Conservation (phyloP, 1,140 invertebrate genomes). For the Paralvinella palmiformis region DNA sequence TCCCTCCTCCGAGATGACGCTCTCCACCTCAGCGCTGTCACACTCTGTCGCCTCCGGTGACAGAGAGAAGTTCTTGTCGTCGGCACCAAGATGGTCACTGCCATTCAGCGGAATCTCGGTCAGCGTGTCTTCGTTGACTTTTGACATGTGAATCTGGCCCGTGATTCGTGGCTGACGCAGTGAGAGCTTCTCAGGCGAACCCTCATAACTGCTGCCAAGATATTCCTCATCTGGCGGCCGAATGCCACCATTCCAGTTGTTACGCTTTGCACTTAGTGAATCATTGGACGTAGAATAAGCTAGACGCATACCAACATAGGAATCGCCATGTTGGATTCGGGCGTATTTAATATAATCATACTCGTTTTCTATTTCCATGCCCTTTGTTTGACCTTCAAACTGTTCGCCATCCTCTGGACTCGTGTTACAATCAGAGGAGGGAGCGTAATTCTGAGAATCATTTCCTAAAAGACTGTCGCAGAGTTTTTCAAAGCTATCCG, state of each 20-base stretch:
- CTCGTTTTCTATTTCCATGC: conserved; percentile 41
- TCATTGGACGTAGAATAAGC: conserved; percentile 52
- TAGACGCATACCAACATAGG: conserved; percentile 72
- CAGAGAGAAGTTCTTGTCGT: conserved; percentile 67
- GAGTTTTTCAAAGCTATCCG: too few species aligned
- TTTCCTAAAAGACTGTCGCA: too few species aligned
- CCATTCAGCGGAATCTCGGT: conserved; percentile 44
- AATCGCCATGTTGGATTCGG: conserved; percentile 64
- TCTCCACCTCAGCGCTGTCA: conserved; percentile 83
- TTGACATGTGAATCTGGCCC: background rate
- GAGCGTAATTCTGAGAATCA: too few species aligned
- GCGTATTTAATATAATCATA: conserved; percentile 73
- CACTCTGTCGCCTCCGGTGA: conserved; percentile 94
- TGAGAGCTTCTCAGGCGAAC: conserved; percentile 30
- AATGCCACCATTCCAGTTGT: conserved; percentile 24
- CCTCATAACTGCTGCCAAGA: conserved; percentile 19
- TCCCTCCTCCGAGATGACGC: conserved; percentile 53
- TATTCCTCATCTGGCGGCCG: conserved; percentile 18
- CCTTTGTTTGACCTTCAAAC: conserved; percentile 21
- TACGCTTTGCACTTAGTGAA: conserved; percentile 26
- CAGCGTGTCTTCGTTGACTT: conserved; percentile 36
- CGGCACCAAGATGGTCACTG: conserved; percentile 25
- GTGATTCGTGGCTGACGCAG: too few species aligned
- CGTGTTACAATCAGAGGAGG: too few species aligned
- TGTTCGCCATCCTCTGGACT: background rate